Base-by-base conservation (phyloP, 2,113 vertebrate species). In the Gymnorhina tibicen region DNA sequence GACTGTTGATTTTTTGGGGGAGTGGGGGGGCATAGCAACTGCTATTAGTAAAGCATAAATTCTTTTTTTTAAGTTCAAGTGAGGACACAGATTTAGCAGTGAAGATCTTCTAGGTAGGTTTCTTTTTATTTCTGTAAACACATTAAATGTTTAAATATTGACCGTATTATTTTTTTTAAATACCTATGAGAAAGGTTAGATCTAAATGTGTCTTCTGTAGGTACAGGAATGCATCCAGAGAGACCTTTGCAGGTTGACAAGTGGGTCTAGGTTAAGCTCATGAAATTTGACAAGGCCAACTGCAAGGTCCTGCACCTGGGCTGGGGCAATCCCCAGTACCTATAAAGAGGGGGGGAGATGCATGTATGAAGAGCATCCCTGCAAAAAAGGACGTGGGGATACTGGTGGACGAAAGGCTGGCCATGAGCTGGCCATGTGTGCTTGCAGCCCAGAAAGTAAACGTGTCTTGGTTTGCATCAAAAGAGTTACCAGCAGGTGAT, bases 401-500 rank as follows among this genome's bases (percentile, higher is more conserved):
- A 42, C 32, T 18, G 59, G 27, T 44, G 22, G 12, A 33, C 23
- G 21, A 33, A 66, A 73, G 73, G 8, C 7, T 46, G 16, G 3
- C 41, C 8, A 2, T 32, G 30, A 63, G 10, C 28, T 7, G 9
- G 3, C 16, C 8, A 14, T 8, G 9, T 24, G 14, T 1, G 0
- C 9, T 52, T 30, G 11, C 11, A 86, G 46, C 6, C 13, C 30
- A 50, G 30, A 89, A 83, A 13, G 2, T 30, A 62, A 21, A 12
- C 1, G 0, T 15, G 52, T 24, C 35, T 28, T 18, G 9, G 1
- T 2, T 12, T 60, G 6, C 10, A 46, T 50, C 26, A 84, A 59
- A 49, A 56, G 6, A 1, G 1, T 42, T 23, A 16, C 27, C 37
- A 47, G 15, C 6, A 85, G 11, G 12, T 28, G 23, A 59, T 66